These are phyloP conservation scores for Erythrolamprus reginae DNA, from an alignment of 2,113 vertebrate genomes.

Conservation along the genomic window DNA sequence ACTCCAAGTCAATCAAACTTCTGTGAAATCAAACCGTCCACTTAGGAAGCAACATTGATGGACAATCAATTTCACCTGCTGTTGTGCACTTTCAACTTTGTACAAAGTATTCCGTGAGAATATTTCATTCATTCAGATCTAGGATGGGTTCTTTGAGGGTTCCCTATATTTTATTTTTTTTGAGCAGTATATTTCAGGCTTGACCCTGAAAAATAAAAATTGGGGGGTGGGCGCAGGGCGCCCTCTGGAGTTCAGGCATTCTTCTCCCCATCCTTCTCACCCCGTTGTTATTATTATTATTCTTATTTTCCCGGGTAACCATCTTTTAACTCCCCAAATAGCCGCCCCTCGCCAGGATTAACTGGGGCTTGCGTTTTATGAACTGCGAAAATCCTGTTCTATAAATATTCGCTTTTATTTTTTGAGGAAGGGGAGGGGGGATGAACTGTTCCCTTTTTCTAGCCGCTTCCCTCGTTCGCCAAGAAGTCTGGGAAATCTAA, in stretches of 20 bases:
- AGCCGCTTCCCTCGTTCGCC: background rate
- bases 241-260: background rate
- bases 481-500: background rate
- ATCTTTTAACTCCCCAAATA: conserved; percentile 66
- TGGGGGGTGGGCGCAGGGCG: conserved; percentile 44
- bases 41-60: no score
- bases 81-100: no score
- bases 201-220: conserved; percentile 46
- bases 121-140: no score
- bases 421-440: conserved; percentile 35
- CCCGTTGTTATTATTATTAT: conserved; percentile 24
- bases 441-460: conserved; percentile 24
- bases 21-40: no score
- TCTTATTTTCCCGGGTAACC: conserved; percentile 59
- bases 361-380: conserved; percentile 66
- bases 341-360: conserved; percentile 60
- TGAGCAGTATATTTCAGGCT: conserved; percentile 62
- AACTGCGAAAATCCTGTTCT: conserved; percentile 61
- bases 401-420: conserved; percentile 70
- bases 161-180: no score
- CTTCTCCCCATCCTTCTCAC: background rate
- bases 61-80: no score
- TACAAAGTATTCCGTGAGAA: no score
- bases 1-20: no score
- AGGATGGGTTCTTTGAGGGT: no score